Percentiles rank a stretch among this genome's conserved stretches.
phyloP scores from a whole-genome alignment of 2,113 vertebrate genomes.

The Oryzias woworae region DNA sequence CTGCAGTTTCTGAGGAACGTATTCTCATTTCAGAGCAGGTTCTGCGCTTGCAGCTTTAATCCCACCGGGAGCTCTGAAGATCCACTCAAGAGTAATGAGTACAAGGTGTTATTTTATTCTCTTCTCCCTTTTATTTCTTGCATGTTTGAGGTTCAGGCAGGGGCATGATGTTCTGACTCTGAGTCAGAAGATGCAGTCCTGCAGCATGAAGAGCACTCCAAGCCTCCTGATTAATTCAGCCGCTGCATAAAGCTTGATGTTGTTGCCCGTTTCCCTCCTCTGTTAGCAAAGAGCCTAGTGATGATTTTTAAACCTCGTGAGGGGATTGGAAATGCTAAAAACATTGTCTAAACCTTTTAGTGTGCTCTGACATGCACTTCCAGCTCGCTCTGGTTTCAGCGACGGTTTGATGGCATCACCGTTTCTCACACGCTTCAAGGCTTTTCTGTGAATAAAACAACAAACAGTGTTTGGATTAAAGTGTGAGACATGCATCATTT shows the following conservation, averaged over 20 bases:
- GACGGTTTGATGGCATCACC: slow-evolving; percentile 2
- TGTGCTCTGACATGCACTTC: slow-evolving; percentile 5
- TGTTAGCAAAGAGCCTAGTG: slow-evolving; percentile 26
- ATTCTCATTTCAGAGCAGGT: slow-evolving; percentile 10
- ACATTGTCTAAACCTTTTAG: slow-evolving; percentile 36
- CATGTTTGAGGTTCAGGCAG: slow-evolving; percentile 51
- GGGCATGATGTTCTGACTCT: slow-evolving; percentile 29
- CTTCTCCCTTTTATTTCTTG: slow-evolving; percentile 8
- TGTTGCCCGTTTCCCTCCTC: slow-evolving; percentile 27
- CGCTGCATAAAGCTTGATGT: slow-evolving; percentile 43
- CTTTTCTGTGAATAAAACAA: slow-evolving; percentile 2
- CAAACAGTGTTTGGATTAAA: slow-evolving; percentile 12
- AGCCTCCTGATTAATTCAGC: slow-evolving; percentile 60
- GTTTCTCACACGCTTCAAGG: background rate
- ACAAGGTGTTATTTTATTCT: slow-evolving; percentile 23
- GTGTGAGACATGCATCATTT: no score
- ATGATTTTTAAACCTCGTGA: slow-evolving; percentile 32
- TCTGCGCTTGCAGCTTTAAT: slow-evolving; percentile 22
- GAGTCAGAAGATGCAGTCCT: slow-evolving; percentile 39
- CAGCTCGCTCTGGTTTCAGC: background rate
- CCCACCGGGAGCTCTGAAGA: slow-evolving; percentile 11
- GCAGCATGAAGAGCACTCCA: slow-evolving; percentile 27
- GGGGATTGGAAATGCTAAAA: slow-evolving; percentile 34
- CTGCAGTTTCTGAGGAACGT: background rate
- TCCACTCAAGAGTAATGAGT: slow-evolving; percentile 15